phyloP scores from a whole-genome alignment of 2,113 vertebrate species.

The Antechinus stuartii region DNA sequence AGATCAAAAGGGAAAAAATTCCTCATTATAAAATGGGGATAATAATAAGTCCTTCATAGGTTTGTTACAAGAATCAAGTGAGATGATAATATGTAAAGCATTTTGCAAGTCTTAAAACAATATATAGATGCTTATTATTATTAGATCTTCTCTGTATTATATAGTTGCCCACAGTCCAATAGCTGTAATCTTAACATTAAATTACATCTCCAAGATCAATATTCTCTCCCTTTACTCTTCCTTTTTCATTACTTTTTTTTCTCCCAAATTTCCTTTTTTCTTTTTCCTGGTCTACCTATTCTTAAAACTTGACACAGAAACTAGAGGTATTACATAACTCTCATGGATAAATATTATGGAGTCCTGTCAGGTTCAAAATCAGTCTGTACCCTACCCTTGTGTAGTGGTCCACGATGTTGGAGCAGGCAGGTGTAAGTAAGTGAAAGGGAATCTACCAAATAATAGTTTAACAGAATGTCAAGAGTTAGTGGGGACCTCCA shows the following conservation, averaged over 20 bases:
- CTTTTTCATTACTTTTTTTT: not conserved
- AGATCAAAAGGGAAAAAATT: no score
- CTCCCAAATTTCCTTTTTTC: not conserved
- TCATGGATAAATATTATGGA: not conserved
- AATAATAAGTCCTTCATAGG: not conserved
- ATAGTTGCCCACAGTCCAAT: not conserved
- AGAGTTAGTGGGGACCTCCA: not conserved
- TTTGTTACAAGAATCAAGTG: not conserved
- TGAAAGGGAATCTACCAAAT: not conserved
- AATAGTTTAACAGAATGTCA: not conserved
- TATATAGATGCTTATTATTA: not conserved
- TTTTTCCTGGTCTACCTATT: not conserved
- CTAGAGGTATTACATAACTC: not conserved
- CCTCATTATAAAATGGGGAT: not conserved
- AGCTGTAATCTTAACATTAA: not conserved
- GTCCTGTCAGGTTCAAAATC: slow-evolving; percentile 1
- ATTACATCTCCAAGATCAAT: not conserved
- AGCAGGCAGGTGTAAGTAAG: no score
- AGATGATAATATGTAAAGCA: not conserved
- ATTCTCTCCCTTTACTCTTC: not conserved
- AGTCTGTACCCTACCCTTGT: not conserved
- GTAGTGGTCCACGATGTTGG: not conserved
- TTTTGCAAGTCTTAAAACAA: not conserved
- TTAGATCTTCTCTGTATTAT: not conserved
- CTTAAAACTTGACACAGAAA: not conserved